These are phyloP conservation scores for Siniperca undulata DNA, from an alignment of 2,797 vertebrate species.

Conservation along the genomic window DNA sequence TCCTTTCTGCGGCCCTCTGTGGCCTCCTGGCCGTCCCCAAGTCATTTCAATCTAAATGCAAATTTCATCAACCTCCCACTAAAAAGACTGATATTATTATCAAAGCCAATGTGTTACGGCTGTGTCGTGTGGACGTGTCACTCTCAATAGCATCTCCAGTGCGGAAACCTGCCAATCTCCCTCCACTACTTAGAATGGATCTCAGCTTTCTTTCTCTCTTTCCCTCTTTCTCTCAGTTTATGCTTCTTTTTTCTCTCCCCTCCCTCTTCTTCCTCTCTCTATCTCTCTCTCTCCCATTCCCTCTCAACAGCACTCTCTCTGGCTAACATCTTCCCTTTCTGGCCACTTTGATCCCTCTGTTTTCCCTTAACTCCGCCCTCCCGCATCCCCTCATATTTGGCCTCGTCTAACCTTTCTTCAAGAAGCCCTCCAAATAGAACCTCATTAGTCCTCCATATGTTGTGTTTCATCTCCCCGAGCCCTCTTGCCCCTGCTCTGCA, in stretches of 20 bases:
- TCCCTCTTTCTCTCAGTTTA: constrained; percentile 12
- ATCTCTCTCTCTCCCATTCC: neutral
- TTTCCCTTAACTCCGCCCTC: constrained; percentile 34
- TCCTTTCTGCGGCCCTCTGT: constrained; percentile 72
- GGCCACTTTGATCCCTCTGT: constrained; percentile 47
- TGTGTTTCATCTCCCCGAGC: constrained; percentile 56
- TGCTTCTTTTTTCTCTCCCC: neutral
- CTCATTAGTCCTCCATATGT: constrained; percentile 75
- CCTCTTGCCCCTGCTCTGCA: constrained; percentile 52
- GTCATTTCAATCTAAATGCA: constrained; percentile 87
- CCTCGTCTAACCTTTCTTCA: constrained; percentile 60
- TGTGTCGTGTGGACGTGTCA: constrained; percentile 67
- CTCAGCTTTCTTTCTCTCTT: constrained; percentile 40
- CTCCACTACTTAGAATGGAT: constrained; percentile 54
- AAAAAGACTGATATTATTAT: constrained; percentile 85
- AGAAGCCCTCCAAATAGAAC: constrained; percentile 65
- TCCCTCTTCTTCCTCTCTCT: neutral
- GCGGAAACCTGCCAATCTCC: constrained; percentile 67
- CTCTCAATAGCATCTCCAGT: constrained; percentile 70
- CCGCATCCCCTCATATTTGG: constrained; percentile 48
- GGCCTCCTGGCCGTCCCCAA: constrained; percentile 79
- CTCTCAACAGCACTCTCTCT: constrained; percentile 14
- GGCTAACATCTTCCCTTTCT: constrained; percentile 38
- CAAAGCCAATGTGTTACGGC: constrained; percentile 77
- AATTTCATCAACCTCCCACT: constrained; percentile 82